Conservation (phyloP, 2,113 vertebrate genomes). For the Oxyura jamaicensis region DNA sequence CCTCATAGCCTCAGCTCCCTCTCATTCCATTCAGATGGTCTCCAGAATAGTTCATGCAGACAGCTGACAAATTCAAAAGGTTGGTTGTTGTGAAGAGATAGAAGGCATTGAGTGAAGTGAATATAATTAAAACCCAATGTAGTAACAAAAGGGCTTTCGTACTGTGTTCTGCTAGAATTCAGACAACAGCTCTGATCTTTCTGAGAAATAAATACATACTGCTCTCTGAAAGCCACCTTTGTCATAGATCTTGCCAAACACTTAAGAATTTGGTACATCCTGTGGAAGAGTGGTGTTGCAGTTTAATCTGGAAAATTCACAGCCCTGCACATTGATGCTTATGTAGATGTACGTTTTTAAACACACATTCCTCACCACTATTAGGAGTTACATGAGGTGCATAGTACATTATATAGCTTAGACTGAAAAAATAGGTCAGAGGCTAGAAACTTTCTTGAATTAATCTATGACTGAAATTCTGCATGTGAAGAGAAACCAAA, state of each 20-base stretch:
- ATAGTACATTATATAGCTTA: fast-evolving
- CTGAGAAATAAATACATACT: neutral
- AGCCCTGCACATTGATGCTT: neutral
- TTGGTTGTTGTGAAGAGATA: neutral
- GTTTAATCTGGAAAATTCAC: neutral
- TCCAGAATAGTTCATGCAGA: neutral
- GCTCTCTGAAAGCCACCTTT: neutral
- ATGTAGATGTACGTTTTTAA: neutral
- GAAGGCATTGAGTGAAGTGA: neutral
- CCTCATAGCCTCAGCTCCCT: neutral
- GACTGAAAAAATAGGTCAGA: neutral
- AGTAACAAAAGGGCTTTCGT: neutral
- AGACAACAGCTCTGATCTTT: no score
- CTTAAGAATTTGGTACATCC: neutral
- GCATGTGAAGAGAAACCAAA: neutral
- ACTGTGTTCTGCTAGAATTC: neutral
- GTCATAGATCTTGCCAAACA: neutral
- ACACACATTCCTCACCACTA: neutral
- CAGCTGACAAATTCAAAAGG: neutral
- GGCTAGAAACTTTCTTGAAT: neutral
- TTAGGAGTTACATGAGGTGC: neutral
- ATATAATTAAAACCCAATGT: neutral
- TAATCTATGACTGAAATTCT: neutral
- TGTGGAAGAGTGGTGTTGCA: neutral
- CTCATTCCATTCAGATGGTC: neutral